Base-by-base conservation (phyloP, 1,140 invertebrate genomes). In the Aethina tumida region DNA sequence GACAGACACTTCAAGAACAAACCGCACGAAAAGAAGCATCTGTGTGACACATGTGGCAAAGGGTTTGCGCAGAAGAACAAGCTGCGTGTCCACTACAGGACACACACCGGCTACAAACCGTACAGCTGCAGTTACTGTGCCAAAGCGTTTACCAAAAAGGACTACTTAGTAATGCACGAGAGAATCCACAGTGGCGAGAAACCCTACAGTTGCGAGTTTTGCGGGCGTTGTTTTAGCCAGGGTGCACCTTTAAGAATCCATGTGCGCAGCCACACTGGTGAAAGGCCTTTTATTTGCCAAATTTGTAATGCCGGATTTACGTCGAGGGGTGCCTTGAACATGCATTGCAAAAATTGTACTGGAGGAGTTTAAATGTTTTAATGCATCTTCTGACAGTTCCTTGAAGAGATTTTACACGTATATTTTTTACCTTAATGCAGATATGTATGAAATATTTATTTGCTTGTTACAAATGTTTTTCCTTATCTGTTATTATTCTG, bases 11-110 rank as follows among this genome's bases (percentile, higher is more conserved):
- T 31, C 7, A 49, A 19, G 16, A 29, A 37, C 3, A 39, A 45
- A 36, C 18, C 34, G 6, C 36, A 51, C 38, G 47, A 50, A 34
- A 45, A 57, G 41, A 49, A 56, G 38, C 47, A 49, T 47, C 22
- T 57, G 4, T 65, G 63, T 39, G 58, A 59, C 30, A 57, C 58
- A 31, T 65, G 63, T 38, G 56, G 56, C 7, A 60, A 60, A 39
- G 68, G 67, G 12, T 75, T 77, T 56, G 66, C 68, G 0, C 69
- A 68, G 41, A 67, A 70, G 18, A 68, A 70, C 39, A 74, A 73
- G 36, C 56, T 78, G 20, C 68, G 68, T 32, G 65, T 70, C 10
- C 77, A 79, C 47, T 68, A 74, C 59, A 65, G 71, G 58, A 67
- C 71, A 10, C 75, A 76, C 45, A 67, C 61, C 9, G 68, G 68